These are phyloP conservation scores for Tridacna gigas DNA, from an alignment of 2,888 invertebrate species.

Conservation along the genomic window DNA sequence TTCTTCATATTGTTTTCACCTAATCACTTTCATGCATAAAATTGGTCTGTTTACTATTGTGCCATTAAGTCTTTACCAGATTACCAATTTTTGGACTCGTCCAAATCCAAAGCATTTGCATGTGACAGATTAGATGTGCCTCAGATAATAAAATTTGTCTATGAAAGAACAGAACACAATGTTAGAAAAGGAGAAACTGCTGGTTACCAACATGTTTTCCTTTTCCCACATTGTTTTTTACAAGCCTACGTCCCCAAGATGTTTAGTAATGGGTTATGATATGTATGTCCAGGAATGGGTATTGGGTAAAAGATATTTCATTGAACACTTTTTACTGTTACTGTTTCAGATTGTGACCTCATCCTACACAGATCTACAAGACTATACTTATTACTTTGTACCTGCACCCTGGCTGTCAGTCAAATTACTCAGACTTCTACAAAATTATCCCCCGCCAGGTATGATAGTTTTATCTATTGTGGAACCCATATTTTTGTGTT, in stretches of 20 bases:
- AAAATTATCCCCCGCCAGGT: slow-evolving; percentile 99
- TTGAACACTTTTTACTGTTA: background rate
- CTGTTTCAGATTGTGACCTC: slow-evolving; percentile 95
- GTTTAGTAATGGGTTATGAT: background rate
- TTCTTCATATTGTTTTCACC: too few relatives aligned
- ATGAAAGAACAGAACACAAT: background rate
- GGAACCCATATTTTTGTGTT: too few relatives aligned
- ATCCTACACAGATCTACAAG: slow-evolving; percentile 99
- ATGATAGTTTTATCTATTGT: slow-evolving; percentile 59
- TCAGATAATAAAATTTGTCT: too few relatives aligned
- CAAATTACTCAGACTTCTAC: slow-evolving; percentile 96
- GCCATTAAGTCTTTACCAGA: too few relatives aligned
- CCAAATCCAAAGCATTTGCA: too few relatives aligned
- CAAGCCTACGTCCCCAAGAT: background rate
- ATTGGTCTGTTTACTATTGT: too few relatives aligned
- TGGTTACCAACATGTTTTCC: background rate
- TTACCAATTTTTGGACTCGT: too few relatives aligned
- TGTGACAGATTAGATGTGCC: too few relatives aligned
- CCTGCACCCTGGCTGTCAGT: slow-evolving; percentile 99
- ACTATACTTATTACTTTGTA: slow-evolving; percentile 99
- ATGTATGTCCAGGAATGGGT: too few relatives aligned
- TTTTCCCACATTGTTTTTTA: background rate
- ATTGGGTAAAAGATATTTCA: too few relatives aligned
- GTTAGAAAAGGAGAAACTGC: slow-evolving; percentile 1
- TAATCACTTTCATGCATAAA: too few relatives aligned